Evolutionary conservation across 2,888 invertebrate species (phyloP).

Genomic region (Holacanthella duospinosa): DNA sequence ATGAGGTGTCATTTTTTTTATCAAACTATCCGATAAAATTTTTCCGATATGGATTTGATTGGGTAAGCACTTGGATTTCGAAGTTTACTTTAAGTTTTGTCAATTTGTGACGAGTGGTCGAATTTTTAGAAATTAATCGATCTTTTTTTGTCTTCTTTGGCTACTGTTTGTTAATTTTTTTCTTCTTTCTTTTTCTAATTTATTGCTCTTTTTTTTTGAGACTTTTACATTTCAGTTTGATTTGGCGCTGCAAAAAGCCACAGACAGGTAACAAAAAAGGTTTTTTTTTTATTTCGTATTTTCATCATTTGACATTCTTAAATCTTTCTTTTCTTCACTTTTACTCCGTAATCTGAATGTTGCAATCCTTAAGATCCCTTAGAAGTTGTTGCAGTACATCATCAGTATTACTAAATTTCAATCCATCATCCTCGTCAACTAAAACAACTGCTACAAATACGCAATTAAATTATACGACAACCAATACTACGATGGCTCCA

Average conservation of each 20-base stretch:
- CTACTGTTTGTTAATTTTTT: neutral
- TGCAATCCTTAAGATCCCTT: neutral
- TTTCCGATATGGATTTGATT: too few species aligned
- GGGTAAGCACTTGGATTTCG: too few species aligned
- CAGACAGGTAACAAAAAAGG: neutral
- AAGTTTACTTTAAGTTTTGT: too few species aligned
- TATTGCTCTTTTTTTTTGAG: neutral
- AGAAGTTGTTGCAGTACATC: neutral
- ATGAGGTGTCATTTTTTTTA: too few species aligned
- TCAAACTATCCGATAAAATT: too few species aligned
- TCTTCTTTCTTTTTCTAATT: neutral
- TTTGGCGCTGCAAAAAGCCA: neutral
- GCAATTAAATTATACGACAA: neutral
- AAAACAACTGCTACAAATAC: neutral
- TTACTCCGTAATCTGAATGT: neutral
- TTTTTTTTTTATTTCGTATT: too few species aligned
- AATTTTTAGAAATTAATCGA: too few species aligned
- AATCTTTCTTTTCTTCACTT: neutral
- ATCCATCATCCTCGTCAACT: neutral
- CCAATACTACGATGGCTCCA: neutral
- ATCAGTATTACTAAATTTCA: neutral
- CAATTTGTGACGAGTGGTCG: too few species aligned
- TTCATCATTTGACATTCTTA: too few species aligned
- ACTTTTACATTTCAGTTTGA: neutral
- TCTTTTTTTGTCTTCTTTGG: too few species aligned